A percentile compares a stretch with the other conserved stretches of the same genome.
These are phyloP conservation scores for Heteromyza rotundicornis DNA, from an alignment of 2,888 invertebrate species.

Conservation along the genomic window DNA sequence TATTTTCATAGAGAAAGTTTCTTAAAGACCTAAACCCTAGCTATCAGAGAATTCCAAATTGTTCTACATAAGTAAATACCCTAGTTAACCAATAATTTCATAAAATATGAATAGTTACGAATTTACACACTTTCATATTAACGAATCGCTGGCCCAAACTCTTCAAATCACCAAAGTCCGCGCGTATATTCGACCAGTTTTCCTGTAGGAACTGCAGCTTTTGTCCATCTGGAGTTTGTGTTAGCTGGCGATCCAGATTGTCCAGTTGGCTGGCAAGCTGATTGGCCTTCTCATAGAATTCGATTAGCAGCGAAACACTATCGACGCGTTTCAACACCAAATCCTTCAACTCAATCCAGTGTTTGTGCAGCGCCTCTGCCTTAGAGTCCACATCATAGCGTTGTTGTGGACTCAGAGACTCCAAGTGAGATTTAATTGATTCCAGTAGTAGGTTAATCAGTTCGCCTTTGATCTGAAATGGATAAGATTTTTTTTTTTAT, in stretches of 20 bases:
- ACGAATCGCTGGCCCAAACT: conserved; percentile 73
- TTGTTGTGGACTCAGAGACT: conserved; percentile 71
- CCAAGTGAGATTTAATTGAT: conserved; percentile 69
- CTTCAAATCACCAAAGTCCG: conserved; percentile 71
- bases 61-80: background rate
- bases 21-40: too few relatives aligned
- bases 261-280: conserved; percentile 72
- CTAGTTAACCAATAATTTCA: conserved; percentile 6
- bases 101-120: background rate
- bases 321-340: conserved; percentile 70
- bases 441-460: conserved; percentile 72
- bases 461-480: conserved; percentile 70
- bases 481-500: too few relatives aligned
- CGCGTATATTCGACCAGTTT: conserved; percentile 69
- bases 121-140: conserved; percentile 61
- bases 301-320: conserved; percentile 71
- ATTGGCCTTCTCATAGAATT: conserved; percentile 75
- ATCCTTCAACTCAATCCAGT: conserved; percentile 70
- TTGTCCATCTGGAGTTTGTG: conserved; percentile 67
- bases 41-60: conserved; percentile 42
- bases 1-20: too few relatives aligned
- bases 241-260: conserved; percentile 68
- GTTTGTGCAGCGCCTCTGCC: conserved; percentile 69
- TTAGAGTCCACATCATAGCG: conserved; percentile 69
- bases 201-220: conserved; percentile 61